Evolutionary conservation across 2,797 vertebrate genomes (phyloP).

Genomic region (Molothrus ater): DNA sequence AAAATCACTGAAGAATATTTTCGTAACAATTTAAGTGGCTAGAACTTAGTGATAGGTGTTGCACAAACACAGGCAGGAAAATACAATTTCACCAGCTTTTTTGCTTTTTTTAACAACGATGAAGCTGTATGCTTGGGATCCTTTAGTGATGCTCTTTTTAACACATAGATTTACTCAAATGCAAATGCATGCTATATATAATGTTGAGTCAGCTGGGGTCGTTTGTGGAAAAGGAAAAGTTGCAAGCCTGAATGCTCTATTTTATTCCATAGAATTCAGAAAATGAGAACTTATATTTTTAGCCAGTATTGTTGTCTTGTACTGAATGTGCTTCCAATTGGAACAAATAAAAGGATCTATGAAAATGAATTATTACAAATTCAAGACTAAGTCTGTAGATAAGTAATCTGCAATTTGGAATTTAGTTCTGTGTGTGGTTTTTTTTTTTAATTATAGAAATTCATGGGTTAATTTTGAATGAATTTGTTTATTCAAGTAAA

Average conservation of each 20-base stretch:
- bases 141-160: not conserved
- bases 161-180: not conserved
- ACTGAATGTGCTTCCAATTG: not conserved
- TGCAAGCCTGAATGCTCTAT: not conserved
- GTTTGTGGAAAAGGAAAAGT: not conserved
- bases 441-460: not conserved
- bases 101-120: not conserved
- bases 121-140: not conserved
- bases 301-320: not conserved
- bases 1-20: not conserved
- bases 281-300: not conserved
- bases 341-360: not conserved
- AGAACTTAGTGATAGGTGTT: not conserved
- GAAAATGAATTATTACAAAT: not conserved
- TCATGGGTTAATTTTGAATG: not conserved
- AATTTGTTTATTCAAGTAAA: not conserved
- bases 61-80: not conserved
- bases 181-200: not conserved
- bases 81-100: not conserved
- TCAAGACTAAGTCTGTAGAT: not conserved
- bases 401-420: not conserved
- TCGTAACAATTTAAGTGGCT: not conserved
- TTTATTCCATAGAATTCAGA: not conserved
- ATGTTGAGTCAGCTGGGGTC: not conserved
- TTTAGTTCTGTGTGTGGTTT: not conserved